These are phyloP conservation scores for Halocynthia aurantium DNA, from an alignment of 23 tunicate genomes.

Conservation along the genomic window DNA sequence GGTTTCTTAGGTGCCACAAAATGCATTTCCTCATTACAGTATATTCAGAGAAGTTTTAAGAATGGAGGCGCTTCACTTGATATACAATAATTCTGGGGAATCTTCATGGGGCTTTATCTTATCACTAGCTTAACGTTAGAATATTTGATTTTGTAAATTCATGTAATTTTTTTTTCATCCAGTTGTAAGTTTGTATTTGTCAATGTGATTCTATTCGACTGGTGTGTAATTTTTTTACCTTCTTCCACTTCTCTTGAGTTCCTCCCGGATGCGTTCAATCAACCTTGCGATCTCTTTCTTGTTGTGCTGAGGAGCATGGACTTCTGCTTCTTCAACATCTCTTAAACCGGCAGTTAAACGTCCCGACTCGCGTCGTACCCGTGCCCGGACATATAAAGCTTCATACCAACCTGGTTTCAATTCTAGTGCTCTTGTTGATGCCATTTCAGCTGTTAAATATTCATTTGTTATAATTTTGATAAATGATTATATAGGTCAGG, in stretches of 20 bases:
- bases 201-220: neutral
- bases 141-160: no score
- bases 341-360: conserved; percentile 51
- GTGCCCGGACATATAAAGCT: conserved; percentile 85
- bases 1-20: no score
- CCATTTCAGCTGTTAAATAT: conserved; percentile 46
- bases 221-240: conserved; percentile 6
- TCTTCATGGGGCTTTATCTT: no score
- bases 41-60: no score
- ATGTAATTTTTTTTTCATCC: no score
- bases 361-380: conserved; percentile 62
- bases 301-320: conserved; percentile 58
- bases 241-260: conserved; percentile 41
- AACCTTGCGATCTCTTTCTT: conserved; percentile 54
- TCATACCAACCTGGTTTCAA: conserved; percentile 96
- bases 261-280: conserved; percentile 63
- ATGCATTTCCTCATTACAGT: no score
- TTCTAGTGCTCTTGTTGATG: conserved; percentile 61
- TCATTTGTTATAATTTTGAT: no score
- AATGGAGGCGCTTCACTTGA: no score
- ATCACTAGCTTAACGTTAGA: no score
- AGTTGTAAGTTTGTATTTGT: neutral
- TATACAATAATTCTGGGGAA: no score
- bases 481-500: no score
- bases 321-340: conserved; percentile 80